Evolutionary conservation across 2,113 vertebrate species (phyloP), one percentile per base, ranked within the genome.

Genomic region (Pluvialis apricaria): DNA sequence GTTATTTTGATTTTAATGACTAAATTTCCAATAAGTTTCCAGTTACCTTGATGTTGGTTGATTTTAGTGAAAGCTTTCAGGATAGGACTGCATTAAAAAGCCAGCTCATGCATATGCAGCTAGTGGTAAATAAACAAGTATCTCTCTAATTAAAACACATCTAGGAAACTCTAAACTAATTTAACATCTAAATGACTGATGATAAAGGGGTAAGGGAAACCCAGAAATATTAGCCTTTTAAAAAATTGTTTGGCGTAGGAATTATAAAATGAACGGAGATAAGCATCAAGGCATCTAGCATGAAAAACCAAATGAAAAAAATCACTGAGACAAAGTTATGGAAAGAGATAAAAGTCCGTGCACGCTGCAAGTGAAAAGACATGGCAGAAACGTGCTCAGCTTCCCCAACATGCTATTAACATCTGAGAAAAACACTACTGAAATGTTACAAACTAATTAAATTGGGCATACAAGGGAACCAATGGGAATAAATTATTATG

Each of bases 371-470:
- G 80, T 64, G 91, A 65, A 72, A 75, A 92, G 81, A 78, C 32
- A 28, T 8, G 45, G 58, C 78, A 85, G 79, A 65, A 96, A 95
- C 40, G 83, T 94, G 91, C 87, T 85, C 85, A 73, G 90, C 47
- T 82, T 97, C 85, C 87, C 73, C 73, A 92, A 54, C 61, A 66
- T 55, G 54, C 55, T 83, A 87, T 93, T 94, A 96, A 77, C 22
- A 73, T 71, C 84, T 34, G 71, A 96, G 90, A n/a, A 68, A 92
- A 94, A 68, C 85, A 44, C 80, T 34, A 76, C 68, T 2, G 14
- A 96, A 94, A 95, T 75, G 61, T 92, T 95, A 69, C 81, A 92
- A 90, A 87, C 92, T 94, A 91, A 94, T 97, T 95, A 77, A 92
- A 84, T 24, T 73, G 21, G 54, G 71, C 94, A 83, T 92, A 77